Base-by-base conservation (phyloP, 30 jellyfish, hydroid and myxozoan genomes). In the Nemopilema nomurai region DNA sequence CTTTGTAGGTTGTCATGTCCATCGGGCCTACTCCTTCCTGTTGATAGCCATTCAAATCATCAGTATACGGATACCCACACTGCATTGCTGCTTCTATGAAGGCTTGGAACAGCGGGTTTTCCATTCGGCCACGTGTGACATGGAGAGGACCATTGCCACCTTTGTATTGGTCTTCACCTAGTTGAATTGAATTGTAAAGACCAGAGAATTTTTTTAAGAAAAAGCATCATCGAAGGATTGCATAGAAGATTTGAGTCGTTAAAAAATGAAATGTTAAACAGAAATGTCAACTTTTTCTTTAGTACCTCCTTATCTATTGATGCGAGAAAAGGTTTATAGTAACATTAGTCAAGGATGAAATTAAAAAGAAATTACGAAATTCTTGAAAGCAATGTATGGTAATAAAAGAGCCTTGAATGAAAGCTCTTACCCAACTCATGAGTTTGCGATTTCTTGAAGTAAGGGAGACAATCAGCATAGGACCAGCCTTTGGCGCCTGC, bases 401-500 rank as follows among this genome's bases (percentile, higher is more conserved):
- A n/a, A n/a, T n/a, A n/a, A n/a, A n/a, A n/a, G n/a, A n/a, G n/a
- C n/a, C n/a, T n/a, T n/a, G n/a, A n/a, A n/a, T n/a, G n/a, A n/a
- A n/a, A n/a, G n/a, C 57, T 41, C 82, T 8, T 28, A 88, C 98
- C 98, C 20, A 81, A 65, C 22, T 80, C 78, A 80, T 93, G 98
- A 7, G 96, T 88, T 79, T 93, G 98, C 18, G 98, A 81, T 57
- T 93, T 93, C 83, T 67, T 93, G 88, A 93, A 93, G 75, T 93
- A 93, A 0, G 98, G 98, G 32, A 93, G 66, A 75, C 98, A 93
- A 70, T 93, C 94, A 24, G 97, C 96, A 89, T 93, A 93, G 3
- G 98, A 83, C 98, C 98, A 93, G 18, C 98, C 98, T 71, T 85
- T 77, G 1, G 98, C 98, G 1, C 98, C 98, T 22, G 94, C 98